Percentiles rank a stretch among this genome's conserved stretches.
These are phyloP conservation scores for Hoplodrina blanda DNA, from an alignment of 2,888 invertebrate species.

Conservation along the genomic window DNA sequence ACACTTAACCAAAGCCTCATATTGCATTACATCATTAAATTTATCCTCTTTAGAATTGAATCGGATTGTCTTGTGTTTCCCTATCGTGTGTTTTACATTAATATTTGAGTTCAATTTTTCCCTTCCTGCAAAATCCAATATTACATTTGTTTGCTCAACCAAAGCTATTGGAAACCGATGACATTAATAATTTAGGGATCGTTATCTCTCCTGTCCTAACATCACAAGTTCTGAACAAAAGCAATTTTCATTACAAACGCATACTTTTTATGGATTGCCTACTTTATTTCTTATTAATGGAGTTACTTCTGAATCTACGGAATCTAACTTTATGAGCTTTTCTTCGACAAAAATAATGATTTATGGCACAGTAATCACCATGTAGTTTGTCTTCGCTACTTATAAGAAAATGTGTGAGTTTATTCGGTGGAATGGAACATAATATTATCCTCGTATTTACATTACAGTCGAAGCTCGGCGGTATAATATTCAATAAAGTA, in stretches of 20 bases:
- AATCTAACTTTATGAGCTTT: slow-evolving; percentile 35
- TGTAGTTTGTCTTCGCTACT: slow-evolving; percentile 28
- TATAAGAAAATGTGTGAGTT: slow-evolving; percentile 26
- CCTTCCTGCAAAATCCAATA: slow-evolving; percentile 11
- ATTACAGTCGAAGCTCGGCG: slow-evolving; percentile 10
- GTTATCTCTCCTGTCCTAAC: slow-evolving; percentile 39
- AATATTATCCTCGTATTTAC: slow-evolving; percentile 24
- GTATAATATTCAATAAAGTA: slow-evolving; percentile 10
- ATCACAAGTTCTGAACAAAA: slow-evolving; percentile 56
- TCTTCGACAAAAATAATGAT: slow-evolving; percentile 45
- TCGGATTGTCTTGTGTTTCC: not conserved
- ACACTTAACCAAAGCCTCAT: slow-evolving; percentile 2
- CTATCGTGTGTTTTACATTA: not conserved
- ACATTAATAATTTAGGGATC: slow-evolving; percentile 41
- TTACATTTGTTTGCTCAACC: slow-evolving; percentile 15
- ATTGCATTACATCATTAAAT: slow-evolving; percentile 33
- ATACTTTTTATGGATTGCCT: slow-evolving; percentile 44
- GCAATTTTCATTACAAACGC: slow-evolving; percentile 48
- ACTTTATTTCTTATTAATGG: slow-evolving; percentile 50
- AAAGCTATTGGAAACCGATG: slow-evolving; percentile 36
- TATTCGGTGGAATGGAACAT: slow-evolving; percentile 12
- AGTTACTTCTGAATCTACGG: slow-evolving; percentile 37
- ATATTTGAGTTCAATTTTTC: slow-evolving; percentile 5
- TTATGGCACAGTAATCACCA: slow-evolving; percentile 35
- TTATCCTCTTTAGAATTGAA: slow-evolving; percentile 13